Conservation (phyloP, 1,140 invertebrate species). For the Antheraea pernyi region DNA sequence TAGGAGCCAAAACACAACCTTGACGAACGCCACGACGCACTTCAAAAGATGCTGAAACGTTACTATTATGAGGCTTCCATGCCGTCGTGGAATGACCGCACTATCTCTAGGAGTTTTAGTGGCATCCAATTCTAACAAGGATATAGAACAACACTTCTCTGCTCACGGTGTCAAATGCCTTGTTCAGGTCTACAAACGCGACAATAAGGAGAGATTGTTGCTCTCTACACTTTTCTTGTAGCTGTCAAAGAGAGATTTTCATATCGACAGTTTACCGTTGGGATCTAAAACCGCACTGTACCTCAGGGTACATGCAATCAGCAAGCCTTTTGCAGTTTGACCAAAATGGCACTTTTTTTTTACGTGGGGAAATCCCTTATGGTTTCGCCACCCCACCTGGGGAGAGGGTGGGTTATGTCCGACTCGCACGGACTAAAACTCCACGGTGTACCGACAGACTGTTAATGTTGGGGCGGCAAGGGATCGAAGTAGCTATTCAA, state of each 20-base stretch:
- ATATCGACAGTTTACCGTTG: slow-evolving; percentile 17
- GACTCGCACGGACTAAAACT: too few relatives aligned
- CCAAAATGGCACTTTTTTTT: neutral
- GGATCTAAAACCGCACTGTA: slow-evolving; percentile 10
- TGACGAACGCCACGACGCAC: slow-evolving; percentile 12
- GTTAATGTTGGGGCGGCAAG: too few relatives aligned
- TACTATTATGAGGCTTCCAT: slow-evolving; percentile 13
- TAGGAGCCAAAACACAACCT: neutral
- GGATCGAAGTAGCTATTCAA: too few relatives aligned
- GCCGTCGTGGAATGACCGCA: slow-evolving; percentile 15
- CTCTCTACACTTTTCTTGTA: slow-evolving; percentile 25
- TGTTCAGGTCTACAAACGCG: slow-evolving; percentile 11
- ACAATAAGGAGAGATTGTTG: slow-evolving; percentile 3
- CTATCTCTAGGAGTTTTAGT: slow-evolving; percentile 12
- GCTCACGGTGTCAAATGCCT: neutral
- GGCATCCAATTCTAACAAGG: slow-evolving; percentile 17
- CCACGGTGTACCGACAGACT: too few relatives aligned
- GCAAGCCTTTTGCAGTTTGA: slow-evolving; percentile 7
- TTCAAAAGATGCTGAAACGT: slow-evolving; percentile 14
- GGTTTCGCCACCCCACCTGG: too few relatives aligned
- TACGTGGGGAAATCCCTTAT: too few relatives aligned
- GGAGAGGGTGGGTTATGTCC: too few relatives aligned
- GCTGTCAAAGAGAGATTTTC: slow-evolving; percentile 21
- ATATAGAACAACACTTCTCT: slow-evolving; percentile 12
- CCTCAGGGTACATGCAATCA: slow-evolving; percentile 4